Base-by-base conservation (phyloP, 2,113 vertebrate genomes). In the Garra rufa region DNA sequence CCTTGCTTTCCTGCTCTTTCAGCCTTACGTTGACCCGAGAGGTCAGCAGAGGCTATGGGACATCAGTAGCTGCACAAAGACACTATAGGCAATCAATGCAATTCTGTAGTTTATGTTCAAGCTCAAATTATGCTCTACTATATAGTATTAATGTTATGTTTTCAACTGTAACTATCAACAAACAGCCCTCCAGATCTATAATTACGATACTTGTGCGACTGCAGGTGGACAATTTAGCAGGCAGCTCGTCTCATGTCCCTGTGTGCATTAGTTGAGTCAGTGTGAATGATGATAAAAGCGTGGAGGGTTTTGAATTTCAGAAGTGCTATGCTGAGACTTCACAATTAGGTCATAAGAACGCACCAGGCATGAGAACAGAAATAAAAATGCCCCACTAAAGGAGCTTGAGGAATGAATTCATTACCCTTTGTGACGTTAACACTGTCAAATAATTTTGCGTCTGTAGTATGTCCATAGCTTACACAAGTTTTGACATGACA, bases 381-480 rank as follows among this genome's bases (percentile, higher is more conserved):
- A 77, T 77, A 77, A 77, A 77, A 77, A 77, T 59, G 75, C 75
- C 75, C 19, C 30, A 14, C 48, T 77, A 77, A 55, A 77, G 30
- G 50, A 15, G 50, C 75, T 41, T 77, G 75, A 77, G 75, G 75
- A 77, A 77, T 77, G 17, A 77, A 55, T 77, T 55, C 19, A 77
- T 77, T 77, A 57, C 46, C 30, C 17, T 77, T 67, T 84, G 75
- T 4, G 26, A 69, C 74, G 19, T 82, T 6, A n/a, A 70, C 79
- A 55, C 81, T 30, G 85, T 81, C 46, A 81, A 77, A 67, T 91
- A 88, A 88, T 89, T 80, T n/a, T 88, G 50, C 75, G 6, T 21
- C 48, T 6, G 26, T 57, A 38, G 26, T 55, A 30, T 48, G 43
- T 74, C n/a, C 43, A 17, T 48, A 48, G 71, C 4, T 73, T 41